Base-by-base conservation (phyloP, 2,113 vertebrate genomes). In the Tapirus terrestris region DNA sequence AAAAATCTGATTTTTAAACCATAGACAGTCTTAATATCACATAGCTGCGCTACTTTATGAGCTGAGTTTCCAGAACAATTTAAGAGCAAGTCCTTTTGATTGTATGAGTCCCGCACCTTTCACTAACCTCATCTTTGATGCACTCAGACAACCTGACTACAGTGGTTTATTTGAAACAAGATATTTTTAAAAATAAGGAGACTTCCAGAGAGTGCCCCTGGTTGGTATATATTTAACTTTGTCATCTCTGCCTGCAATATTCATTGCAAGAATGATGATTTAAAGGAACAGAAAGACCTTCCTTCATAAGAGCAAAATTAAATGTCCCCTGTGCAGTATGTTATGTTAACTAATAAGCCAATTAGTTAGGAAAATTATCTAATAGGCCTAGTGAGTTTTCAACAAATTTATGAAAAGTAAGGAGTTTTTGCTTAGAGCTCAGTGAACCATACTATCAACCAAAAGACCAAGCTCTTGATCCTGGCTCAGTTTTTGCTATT, bases 131-230 rank as follows among this genome's bases (percentile, higher is more conserved):
- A 12, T 45, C 16, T 82, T 23, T 53, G 72, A 65, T 60, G 6
- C 23, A 80, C 31, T 70, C 82, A 86, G 79, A 79, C 79, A 83
- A 29, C 18, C 63, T 77, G 63, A 92, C 43, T 36, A 56, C 45
- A 85, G 45, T 86, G 85, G 48, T 58, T 90, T 73, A 53, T 90
- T 65, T 70, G 81, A 76, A 93, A 73, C 27, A 88, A 91, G 67
- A 77, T 14, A 3, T 39, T 39, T 39, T 39, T 39, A n/a, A 81
- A 73, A 77, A 12, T 10, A 89, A 77, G 27, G n/a, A 79, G 82
- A 72, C 33, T 56, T 77, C 45, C 51, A 88, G 31, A 2, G 36
- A 48, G 23, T 29, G 5, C 18, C 65, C 23, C 63, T 85, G 27
- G 48, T 53, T 58, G 31, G 21, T 31, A 51, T 43, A 2, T 58